A percentile compares a stretch with the other conserved stretches of the same genome.
These are phyloP conservation scores for Anarrhichthys ocellatus DNA, from an alignment of 2,113 vertebrate species.

Conservation along the genomic window DNA sequence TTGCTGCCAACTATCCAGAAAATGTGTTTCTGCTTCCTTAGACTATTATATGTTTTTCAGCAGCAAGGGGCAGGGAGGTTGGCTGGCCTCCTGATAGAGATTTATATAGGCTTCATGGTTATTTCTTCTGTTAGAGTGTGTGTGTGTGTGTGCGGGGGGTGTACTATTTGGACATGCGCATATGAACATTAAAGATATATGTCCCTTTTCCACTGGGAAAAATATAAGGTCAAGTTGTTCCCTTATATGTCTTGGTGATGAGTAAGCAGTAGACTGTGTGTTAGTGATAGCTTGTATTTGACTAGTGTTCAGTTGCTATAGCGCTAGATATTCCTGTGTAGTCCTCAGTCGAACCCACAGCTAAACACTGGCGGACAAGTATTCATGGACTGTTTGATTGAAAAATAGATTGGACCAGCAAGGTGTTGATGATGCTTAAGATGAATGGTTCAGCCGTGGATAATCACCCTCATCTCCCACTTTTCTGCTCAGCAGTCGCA, in stretches of 20 bases:
- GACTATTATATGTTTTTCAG: slow-evolving; percentile 79
- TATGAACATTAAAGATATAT: slow-evolving; percentile 54
- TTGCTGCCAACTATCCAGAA: slow-evolving; percentile 84
- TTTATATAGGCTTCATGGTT: slow-evolving; percentile 78
- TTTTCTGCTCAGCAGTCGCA: slow-evolving; percentile 62
- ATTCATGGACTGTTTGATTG: slow-evolving; percentile 59
- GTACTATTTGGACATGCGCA: slow-evolving; percentile 51
- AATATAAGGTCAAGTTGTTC: slow-evolving; percentile 41
- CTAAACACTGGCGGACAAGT: slow-evolving; percentile 46
- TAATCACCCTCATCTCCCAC: slow-evolving; percentile 71
- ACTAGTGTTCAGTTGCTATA: slow-evolving; percentile 22
- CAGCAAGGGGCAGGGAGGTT: slow-evolving; percentile 74
- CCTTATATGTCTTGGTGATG: slow-evolving; percentile 15
- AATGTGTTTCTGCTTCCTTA: slow-evolving; percentile 83
- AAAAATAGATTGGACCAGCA: slow-evolving; percentile 74
- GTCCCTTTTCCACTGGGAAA: slow-evolving; percentile 40
- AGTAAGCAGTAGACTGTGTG: slow-evolving; percentile 7
- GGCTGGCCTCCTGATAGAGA: slow-evolving; percentile 80
- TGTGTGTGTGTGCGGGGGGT: slow-evolving; percentile 14
- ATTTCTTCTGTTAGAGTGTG: slow-evolving; percentile 47
- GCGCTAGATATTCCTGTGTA: neutral
- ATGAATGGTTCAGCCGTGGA: slow-evolving; percentile 78
- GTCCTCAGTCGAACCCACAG: slow-evolving; percentile 24
- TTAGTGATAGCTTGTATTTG: slow-evolving; percentile 18
- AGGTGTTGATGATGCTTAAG: slow-evolving; percentile 78